These are phyloP conservation scores for Nephotettix cincticeps DNA, from an alignment of 1,140 invertebrate species.

Conservation along the genomic window DNA sequence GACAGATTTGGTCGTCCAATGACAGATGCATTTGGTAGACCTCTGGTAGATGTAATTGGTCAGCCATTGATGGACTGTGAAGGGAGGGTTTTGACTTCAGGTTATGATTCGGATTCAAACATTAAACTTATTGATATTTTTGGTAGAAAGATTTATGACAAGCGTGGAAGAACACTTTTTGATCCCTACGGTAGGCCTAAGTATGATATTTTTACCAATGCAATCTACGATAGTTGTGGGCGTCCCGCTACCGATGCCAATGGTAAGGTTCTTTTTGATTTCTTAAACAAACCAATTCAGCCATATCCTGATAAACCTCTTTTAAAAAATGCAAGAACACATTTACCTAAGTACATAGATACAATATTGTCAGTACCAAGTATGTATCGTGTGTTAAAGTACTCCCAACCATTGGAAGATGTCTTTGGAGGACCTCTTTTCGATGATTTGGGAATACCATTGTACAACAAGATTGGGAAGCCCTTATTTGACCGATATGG, in stretches of 20 bases:
- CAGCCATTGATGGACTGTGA: constrained; percentile 13
- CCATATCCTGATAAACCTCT: constrained; percentile 6
- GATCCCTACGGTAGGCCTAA: constrained; percentile 12
- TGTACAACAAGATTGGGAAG: constrained; percentile 29
- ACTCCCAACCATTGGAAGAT: constrained; percentile 6
- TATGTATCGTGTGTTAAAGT: neutral
- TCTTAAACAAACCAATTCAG: neutral
- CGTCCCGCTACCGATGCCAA: constrained; percentile 9
- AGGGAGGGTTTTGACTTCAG: constrained; percentile 5
- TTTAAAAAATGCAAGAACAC: constrained; percentile 4
- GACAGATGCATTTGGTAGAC: constrained; percentile 14
- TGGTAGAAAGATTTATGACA: neutral
- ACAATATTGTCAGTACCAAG: neutral
- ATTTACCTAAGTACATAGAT: neutral
- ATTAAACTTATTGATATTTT: neutral
- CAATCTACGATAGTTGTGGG: constrained; percentile 13
- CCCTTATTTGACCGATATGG: constrained; percentile 21
- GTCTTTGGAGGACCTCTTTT: constrained; percentile 24
- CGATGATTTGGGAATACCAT: constrained; percentile 22
- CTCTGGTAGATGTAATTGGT: constrained; percentile 10
- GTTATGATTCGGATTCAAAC: neutral
- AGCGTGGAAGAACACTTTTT: neutral
- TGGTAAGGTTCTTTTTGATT: neutral
- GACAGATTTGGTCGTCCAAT: constrained; percentile 16
- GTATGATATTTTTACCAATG: constrained; percentile 17